Evolutionary conservation across 1,140 invertebrate species (phyloP).

Genomic region (Geopemphigus sp.): DNA sequence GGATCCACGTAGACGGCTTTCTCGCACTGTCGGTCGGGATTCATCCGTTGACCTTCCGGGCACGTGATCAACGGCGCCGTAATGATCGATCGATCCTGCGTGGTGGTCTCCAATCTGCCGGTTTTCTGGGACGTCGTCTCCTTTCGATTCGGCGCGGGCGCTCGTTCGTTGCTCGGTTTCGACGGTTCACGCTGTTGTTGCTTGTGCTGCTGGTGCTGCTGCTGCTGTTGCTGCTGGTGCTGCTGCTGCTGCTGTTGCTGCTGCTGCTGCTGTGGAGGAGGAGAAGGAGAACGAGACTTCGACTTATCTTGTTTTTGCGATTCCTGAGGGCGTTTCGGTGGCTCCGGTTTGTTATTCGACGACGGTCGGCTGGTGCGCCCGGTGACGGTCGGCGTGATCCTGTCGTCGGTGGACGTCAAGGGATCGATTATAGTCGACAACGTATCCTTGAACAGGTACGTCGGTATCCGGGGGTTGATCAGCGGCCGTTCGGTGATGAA

Average conservation of each 20-base stretch:
- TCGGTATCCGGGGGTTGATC: too few species aligned
- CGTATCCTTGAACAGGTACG: too few species aligned
- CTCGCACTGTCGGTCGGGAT: neutral
- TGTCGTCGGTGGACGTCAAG: neutral
- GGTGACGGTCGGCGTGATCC: neutral
- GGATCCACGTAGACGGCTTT: neutral
- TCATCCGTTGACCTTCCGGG: conserved; percentile 13
- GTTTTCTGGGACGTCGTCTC: neutral
- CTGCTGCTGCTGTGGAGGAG: neutral
- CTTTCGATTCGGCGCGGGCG: neutral
- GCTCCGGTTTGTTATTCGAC: too few species aligned
- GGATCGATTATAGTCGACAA: too few species aligned
- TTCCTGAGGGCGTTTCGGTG: too few species aligned
- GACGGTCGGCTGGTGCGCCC: too few species aligned
- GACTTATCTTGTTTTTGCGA: neutral
- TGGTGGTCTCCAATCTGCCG: neutral
- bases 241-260: neutral
- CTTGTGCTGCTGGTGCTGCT: neutral
- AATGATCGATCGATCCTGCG: neutral
- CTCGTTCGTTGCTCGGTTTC: neutral
- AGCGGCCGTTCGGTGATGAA: too few species aligned
- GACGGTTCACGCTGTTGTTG: neutral
- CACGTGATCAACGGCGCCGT: neutral
- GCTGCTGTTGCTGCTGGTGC: neutral
- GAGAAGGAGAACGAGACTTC: neutral